Evolutionary conservation across 1,140 invertebrate species (phyloP), one percentile per base, ranked within the genome.

Genomic region (Ceratina calcarata): DNA sequence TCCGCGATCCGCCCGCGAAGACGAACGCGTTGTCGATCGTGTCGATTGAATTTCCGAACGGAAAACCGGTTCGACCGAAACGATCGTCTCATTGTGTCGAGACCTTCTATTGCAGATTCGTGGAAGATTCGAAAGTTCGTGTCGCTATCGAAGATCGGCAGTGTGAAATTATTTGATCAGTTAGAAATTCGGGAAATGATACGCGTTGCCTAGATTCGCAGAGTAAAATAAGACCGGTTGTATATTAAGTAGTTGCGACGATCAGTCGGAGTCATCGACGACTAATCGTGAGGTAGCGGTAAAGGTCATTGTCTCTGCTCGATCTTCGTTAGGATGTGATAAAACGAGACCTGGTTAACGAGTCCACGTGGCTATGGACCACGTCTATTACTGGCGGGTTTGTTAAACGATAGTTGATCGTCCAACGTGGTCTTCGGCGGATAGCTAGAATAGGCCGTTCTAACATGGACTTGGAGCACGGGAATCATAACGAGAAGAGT

Each of bases 401-500:
- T n/a, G 53, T 24, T 24, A 79, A 65, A 7, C 3, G 45, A n/a
- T 16, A 7, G 37, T 27, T 67, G 51, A 65, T 73, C 62, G 45
- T 67, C 27, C n/a, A 61, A 53, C 61, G 69, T 64, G 73, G 62
- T 84, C 75, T 58, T 60, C 64, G 71, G 7, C 51, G 71, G 32
- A 72, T 61, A 51, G 65, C 57, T 16, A 3, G 10, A 37, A 84
- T 61, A 51, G 77, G 76, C 84, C 84, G 22, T 61, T 79, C 81
- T 61, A n/a, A 64, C 80, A 69, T 76, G 61, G 74, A 67, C 78
- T 84, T 24, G 58, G 13, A 62, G 60, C 82, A 80, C 72, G 76
- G 72, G 89, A 80, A 70, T 80, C 12, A 78, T 75, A 84, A 90
- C 80, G 80, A 83, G 71, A 84, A 88, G 89, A 90, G 79, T 24